phyloP scores from a whole-genome alignment of 2,797 vertebrate genomes.

The Tangara arthus region DNA sequence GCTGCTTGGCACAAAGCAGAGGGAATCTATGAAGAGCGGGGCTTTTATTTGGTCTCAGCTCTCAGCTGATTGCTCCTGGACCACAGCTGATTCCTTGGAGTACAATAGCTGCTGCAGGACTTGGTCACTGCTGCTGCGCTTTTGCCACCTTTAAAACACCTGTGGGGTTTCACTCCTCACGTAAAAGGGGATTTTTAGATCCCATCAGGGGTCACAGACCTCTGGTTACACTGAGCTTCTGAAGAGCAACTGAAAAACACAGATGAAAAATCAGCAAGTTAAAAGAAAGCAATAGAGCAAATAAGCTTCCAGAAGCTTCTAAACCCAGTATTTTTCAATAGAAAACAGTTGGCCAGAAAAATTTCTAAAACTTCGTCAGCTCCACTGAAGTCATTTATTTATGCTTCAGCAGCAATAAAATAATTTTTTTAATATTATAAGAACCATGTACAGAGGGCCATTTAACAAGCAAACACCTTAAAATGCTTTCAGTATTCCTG shows the following conservation, averaged over 20 bases:
- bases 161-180: fast-evolving
- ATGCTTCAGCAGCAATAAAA: neutral
- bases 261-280: neutral
- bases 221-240: neutral
- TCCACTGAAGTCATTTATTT: neutral
- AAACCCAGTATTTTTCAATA: neutral
- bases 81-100: neutral
- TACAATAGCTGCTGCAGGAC: neutral
- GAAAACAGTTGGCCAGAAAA: neutral
- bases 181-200: neutral
- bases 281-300: neutral
- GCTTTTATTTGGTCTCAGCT: neutral
- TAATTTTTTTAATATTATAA: neutral
- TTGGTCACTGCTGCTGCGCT: neutral
- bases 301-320: neutral
- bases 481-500: neutral
- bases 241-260: neutral
- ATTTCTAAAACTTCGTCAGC: neutral
- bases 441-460: neutral
- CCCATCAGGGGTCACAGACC: neutral
- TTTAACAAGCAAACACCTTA: neutral
- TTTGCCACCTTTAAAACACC: neutral
- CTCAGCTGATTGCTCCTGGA: neutral
- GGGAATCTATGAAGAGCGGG: fast-evolving
- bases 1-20: neutral